Base-by-base conservation (phyloP, 37 sponge, comb jelly and placozoan species). In the Diacarnus erythraeanus region DNA sequence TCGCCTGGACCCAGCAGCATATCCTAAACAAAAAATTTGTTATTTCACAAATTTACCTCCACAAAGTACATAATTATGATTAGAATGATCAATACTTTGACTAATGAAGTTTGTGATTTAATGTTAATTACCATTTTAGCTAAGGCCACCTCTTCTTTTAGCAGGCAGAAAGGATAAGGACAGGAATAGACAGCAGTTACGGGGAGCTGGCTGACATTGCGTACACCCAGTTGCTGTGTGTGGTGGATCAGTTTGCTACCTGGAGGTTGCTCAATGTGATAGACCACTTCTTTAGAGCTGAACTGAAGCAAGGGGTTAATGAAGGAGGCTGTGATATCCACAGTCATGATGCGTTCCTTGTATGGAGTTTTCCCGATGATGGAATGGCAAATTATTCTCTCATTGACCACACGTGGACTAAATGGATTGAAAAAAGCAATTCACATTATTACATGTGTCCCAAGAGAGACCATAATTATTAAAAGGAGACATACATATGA, bases 341-440 rank as follows among this genome's bases (percentile, higher is more conserved):
- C 90, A 42, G 95, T 73, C 90, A 96, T 93, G 73, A 98, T 90
- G 54, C 83, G 79, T 81, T 98, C 94, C 72, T 98, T 98, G 76
- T 75, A 79, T 44, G 99, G 90, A 60, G 84, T 95, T 60, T 78
- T 87, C 0, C 99, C 99, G 81, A 98, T 98, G 38, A 98, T 83
- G 69, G 99, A 86, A 75, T 95, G 87, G 75, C 99, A 98, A 25
- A 95, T 34, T 23, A 98, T 86, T n/a, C 81, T 84, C 83, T 98
- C 96, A 22, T 79, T 69, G 59, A 95, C 94, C 33, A 36, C 47
- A 57, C 74, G 72, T 22, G 96, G 31, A 47, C 51, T 47, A n/a
- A n/a, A n/a, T n/a, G n/a, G n/a, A n/a, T n/a, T n/a, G n/a, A n/a
- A n/a, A n/a, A n/a, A n/a, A n/a, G n/a, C n/a, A n/a, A n/a, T n/a